Evolutionary conservation across 2,888 invertebrate genomes (phyloP), one percentile per base, ranked within the genome.

Genomic region (Drosophila affinis): DNA sequence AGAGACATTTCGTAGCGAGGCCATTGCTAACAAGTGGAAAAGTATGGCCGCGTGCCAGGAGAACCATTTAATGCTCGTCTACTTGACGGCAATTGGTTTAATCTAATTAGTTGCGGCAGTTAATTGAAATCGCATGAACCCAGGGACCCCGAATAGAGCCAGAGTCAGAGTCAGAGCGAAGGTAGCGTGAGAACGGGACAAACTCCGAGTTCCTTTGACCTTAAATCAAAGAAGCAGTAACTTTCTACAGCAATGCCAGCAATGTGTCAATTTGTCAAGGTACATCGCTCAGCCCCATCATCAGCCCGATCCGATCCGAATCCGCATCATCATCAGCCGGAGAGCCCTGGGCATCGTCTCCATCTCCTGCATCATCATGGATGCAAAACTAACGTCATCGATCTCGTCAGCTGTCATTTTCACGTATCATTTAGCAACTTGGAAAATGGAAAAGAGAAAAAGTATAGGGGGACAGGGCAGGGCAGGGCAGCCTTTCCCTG

Each of bases 331-430:
- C 56, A 57, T 4, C 57, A 53, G 9, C 18, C 34, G 34, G 34
- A 34, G 18, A 12, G 5, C 34, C 5, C 65, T 51, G 49, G 49
- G 49, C 73, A 55, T 52, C 69, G 67, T 56, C 65, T 7, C 9
- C 29, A 52, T 70, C 76, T 60, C 58, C 78, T 60, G 58, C 79
- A 74, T 57, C 84, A 72, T 61, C 77, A 51, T 54, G 55, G 80
- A 79, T 81, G 85, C 74, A 80, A 86, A 83, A 88, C 85, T 87
- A 89, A 85, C 89, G 88, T 91, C 91, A 91, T 91, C 91, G 91
- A 91, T 91, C 91, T 91, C 88, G 89, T 89, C 87, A 87, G 84
- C 88, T 91, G 91, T 91, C 91, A 91, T 91, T 91, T 91, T 91
- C 89, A 91, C 91, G 91, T 90, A 90, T 91, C 91, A 91, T 91